Evolutionary conservation across 2,797 vertebrate species (phyloP), one percentile per base, ranked within the genome.

Genomic region (Margarornis squamiger): DNA sequence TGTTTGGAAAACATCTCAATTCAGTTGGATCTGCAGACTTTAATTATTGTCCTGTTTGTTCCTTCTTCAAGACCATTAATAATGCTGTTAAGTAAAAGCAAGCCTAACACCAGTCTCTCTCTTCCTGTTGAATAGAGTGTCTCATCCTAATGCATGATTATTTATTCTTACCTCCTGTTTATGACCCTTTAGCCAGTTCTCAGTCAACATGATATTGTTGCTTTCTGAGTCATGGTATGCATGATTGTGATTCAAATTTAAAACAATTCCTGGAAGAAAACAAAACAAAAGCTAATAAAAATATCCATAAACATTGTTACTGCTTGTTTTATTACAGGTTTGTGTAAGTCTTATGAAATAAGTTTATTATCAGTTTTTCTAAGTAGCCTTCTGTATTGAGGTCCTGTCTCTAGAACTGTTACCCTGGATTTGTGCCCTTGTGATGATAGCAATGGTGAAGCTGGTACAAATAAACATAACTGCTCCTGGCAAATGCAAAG

Each of bases 281-380:
- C 87, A 86, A 88, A 93, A 43, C 36, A 92, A 92, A 93, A 72
- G 20, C 59, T 88, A 94, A 92, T 90, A 92, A 96, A 93, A 88
- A 86, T 81, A 81, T 59, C 36, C 73, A 79, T 88, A 90, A 92
- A 82, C 24, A 38, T 38, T 57, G 36, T 63, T 88, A 59, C 27
- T 46, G 29, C 70, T 67, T 91, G 21, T 68, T 92, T 94, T 90
- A 76, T 73, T 86, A 52, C 55, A 82, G 55, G 59, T 49, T 62
- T 90, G 24, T 49, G 15, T 55, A 78, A 83, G 36, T 46, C 55
- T 79, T 90, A 54, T 57, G 49, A 83, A 91, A 45, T 29, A 91
- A 87, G 62, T 94, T 93, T 93, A 66, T 77, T 91, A 68, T 76
- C 46, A 86, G n/a, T 41, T 94, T 97, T 83, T 83, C 51, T 86